Base-by-base conservation (phyloP, 53 echinoderm and acorn worm genomes). In the Holothuria scabra region DNA sequence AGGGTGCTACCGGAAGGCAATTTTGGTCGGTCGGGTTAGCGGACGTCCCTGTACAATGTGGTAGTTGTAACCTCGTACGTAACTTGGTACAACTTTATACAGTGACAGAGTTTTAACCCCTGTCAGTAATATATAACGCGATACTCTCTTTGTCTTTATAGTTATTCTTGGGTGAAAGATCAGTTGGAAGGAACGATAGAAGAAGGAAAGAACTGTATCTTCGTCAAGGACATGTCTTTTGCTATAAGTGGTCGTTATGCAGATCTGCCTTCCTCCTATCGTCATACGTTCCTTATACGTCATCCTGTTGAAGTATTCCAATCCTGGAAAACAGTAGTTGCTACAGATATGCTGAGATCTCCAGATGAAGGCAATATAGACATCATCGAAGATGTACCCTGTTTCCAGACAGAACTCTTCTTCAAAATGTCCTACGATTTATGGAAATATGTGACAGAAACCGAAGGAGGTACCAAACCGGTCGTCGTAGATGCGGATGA, bases 211-310 rank as follows among this genome's bases (percentile, higher is more conserved):
- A 78, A 28, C 2, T 56, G 21, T 12, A 59, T 78, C 56, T 78
- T 78, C 32, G 56, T 56, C 55, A 78, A 78, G 33, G 78, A 78
- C 30, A 78, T 78, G 78, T 52, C 78, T 7, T 78, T 78, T 25
- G 11, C 57, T 29, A 24, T 78, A 7, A 59, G 33, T 49, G 28
- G 31, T 14, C 31, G 22, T 22, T 19, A 30, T 58, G 78, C 16
- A 14, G 28, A 78, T 49, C n/a, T 78, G 16, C 78, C 78, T 4
- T 13, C n/a, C 13, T 10, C 13, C 33, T 78, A 56, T 23, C 78
- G 30, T 23, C 78, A 78, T 59, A 78, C 78, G 57, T 78, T 78
- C 31, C 59, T 78, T 30, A 78, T 78, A 56, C 78, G 78, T 28
- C 29, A 78, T 56, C 78, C 78, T 8, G 59, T 16, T 32, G 31